Base-by-base conservation (phyloP, 2,797 vertebrate genomes). In the Cossypha caffra region DNA sequence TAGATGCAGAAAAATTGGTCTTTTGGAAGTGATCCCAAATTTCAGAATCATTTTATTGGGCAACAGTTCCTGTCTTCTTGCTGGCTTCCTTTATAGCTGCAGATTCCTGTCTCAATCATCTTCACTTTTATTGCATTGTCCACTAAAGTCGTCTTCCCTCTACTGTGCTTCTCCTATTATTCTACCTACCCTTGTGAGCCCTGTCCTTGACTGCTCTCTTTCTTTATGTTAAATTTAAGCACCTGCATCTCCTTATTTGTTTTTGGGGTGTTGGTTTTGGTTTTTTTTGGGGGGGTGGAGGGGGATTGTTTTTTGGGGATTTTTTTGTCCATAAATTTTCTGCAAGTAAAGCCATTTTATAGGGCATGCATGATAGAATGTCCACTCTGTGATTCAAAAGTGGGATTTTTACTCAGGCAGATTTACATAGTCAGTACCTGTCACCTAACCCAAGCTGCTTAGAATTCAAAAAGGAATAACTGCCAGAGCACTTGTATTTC, bases 11-110 rank as follows among this genome's bases (percentile, higher is more conserved):
- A 55, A 95, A 73, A 90, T 75, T 66, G 62, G 5, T 47, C n/a
- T 52, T 87, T 83, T 96, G 95, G 91, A 92, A 87, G 28, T 35
- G 50, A 78, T 95, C 66, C 68, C 69, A 87, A 66, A 33, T 38
- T 87, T 89, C 54, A 86, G 29, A 91, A 86, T 59, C 54, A 69
- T 20, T 76, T 77, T 69, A 69, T 33, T 88, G 72, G 28, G 19
- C 68, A 94, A 19, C 25, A 63, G 26, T 57, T 73, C 5, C 2
- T 94, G 66, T 42, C n/a, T 40, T 88, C 48, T 73, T 85, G 23
- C 18, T 51, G 68, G n/a, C 68, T 92, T 81, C 23, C 24, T 72
- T 75, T 88, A n/a, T 47, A 77, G 47, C 50, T 91, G 42, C 67
- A 52, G 37, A 50, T 40, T 80, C 38, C 45, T 72, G 3, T 40